phyloP scores from a whole-genome alignment of 2,113 vertebrate species.

The Promerops cafer region DNA sequence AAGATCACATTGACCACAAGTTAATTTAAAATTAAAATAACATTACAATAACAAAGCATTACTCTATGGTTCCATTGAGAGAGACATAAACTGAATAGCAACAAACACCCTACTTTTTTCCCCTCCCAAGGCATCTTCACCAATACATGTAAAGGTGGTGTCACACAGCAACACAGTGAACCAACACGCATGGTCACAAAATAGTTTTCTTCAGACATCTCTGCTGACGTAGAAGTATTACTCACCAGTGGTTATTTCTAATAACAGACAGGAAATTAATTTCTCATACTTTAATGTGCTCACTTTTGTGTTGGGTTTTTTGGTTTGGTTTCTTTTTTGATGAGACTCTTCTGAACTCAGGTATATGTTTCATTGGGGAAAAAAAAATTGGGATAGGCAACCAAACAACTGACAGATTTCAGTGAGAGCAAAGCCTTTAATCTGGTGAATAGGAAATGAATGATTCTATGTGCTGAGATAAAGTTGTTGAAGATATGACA shows the following conservation, averaged over 20 bases:
- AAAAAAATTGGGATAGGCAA: not conserved
- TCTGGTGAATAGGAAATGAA: not conserved
- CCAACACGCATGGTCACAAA: not conserved
- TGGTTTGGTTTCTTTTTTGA: not conserved
- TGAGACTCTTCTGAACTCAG: not conserved
- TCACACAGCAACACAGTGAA: not conserved
- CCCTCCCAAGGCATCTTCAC: not conserved
- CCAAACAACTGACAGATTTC: not conserved
- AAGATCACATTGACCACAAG: not conserved
- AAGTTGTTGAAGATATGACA: not conserved
- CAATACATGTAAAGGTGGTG: not conserved
- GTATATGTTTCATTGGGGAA: rapidly evolving
- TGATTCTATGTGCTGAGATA: not conserved
- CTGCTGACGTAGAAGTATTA: not conserved
- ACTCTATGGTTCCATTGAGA: not conserved
- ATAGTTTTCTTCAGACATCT: not conserved
- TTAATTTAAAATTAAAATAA: not conserved
- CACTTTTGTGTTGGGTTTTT: not conserved
- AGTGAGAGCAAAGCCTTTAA: not conserved
- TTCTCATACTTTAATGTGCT: not conserved
- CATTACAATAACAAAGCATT: not conserved
- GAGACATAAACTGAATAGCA: not conserved
- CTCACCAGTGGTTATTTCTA: not conserved
- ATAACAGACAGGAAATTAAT: not conserved
- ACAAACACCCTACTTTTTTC: not conserved